A percentile compares a stretch with the other conserved stretches of the same genome.
Conservation (phyloP, 2,797 vertebrate genomes). For the Pantherophis alleghaniensis region DNA sequence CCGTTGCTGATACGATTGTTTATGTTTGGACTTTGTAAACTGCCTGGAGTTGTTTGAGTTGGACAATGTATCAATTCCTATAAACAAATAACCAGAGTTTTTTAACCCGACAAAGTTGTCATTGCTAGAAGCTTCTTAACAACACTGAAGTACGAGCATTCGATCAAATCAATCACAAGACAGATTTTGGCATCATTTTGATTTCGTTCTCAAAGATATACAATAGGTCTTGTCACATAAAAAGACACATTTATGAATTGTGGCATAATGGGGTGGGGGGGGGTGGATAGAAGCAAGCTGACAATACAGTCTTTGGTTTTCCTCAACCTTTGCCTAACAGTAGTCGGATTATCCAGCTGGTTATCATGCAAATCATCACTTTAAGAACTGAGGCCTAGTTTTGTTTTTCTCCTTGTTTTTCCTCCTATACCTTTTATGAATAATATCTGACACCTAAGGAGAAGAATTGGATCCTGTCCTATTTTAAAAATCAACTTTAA, state of each 20-base stretch:
- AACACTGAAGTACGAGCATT: background rate
- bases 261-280: background rate
- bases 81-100: background rate
- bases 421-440: background rate
- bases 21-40: background rate
- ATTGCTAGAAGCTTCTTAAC: background rate
- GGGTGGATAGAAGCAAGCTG: background rate
- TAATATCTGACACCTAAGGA: background rate
- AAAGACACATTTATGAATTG: background rate
- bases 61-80: background rate
- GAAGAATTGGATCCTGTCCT: background rate
- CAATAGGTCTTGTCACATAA: background rate
- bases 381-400: background rate
- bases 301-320: no score
- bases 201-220: background rate
- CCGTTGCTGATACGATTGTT: background rate
- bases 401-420: background rate
- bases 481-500: background rate
- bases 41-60: background rate
- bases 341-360: background rate
- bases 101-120: background rate
- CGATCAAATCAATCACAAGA: background rate
- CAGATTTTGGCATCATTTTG: background rate
- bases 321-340: background rate
- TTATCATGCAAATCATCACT: background rate